Evolutionary conservation across 2,797 vertebrate genomes (phyloP), one percentile per base, ranked within the genome.

Genomic region (Tenualosa thibaudeaui): DNA sequence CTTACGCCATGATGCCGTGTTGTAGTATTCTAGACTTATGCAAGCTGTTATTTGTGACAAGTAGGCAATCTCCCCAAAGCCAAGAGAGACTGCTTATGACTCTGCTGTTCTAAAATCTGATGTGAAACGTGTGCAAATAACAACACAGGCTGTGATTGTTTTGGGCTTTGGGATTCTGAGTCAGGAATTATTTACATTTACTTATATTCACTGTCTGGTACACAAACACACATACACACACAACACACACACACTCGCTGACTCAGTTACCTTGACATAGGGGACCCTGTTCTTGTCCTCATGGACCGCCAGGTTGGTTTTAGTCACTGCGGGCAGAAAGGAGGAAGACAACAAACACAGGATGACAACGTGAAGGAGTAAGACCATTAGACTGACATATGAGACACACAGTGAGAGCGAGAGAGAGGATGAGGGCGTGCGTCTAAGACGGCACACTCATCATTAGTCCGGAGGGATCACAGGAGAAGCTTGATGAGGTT

Each of bases 231-330:
- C 7, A 71, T 10, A 71, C 9, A 40, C 9, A 71, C 24, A 71
- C 24, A 71, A 71, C 26, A 71, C 0, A 71, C n/a, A 26, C 60
- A 26, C 24, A 26, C 9, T 65, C 62, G 1, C 12, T 31, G 71
- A 78, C 37, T 78, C 40, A 78, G 94, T 96, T 91, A 98, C 98
- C 97, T 98, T 99, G 87, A 99, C 98, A 50, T 96, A 98, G 10
- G 98, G 98, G n/a, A 98, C 97, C 12, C 97, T 96, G 93, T 98
- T 93, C 95, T 97, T 98, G 93, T 98, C 97, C 92, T 98, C 98
- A 0, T 99, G 98, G 86, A 98, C 98, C 0, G 97, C 96, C 83
- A 99, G 94, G 90, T 98, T 99, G 86, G 96, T 98, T 93, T 99
- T 99, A 85, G 97, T 97, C 93, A 99, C 97, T 99, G 87, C 56